Evolutionary conservation across 1,140 invertebrate genomes (phyloP).

Genomic region (Oncopodura yosiiana): DNA sequence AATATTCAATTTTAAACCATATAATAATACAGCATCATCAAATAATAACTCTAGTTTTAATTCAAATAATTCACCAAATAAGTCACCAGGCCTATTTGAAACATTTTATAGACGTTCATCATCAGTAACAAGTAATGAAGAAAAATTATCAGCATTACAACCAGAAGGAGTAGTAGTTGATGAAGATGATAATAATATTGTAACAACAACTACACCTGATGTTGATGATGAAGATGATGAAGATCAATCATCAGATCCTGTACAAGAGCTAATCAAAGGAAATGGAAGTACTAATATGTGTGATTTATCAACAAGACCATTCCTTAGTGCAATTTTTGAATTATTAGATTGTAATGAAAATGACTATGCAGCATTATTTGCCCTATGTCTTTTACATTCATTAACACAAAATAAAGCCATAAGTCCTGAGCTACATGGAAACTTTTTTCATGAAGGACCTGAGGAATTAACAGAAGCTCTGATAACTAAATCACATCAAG

Average conservation of each 20-base stretch:
- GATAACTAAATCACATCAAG: slow-evolving; percentile 20
- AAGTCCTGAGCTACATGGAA: slow-evolving; percentile 59
- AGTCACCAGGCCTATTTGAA: too few relatives aligned
- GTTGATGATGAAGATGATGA: slow-evolving; percentile 57
- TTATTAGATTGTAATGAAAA: slow-evolving; percentile 74
- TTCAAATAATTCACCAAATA: too few relatives aligned
- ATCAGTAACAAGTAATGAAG: too few relatives aligned
- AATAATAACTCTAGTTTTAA: not conserved
- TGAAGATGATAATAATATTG: slow-evolving; percentile 1
- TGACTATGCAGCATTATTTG: slow-evolving; percentile 87
- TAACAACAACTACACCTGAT: slow-evolving; percentile 27
- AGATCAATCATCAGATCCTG: slow-evolving; percentile 52
- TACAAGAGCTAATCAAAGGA: not conserved
- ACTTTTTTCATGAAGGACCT: slow-evolving; percentile 40
- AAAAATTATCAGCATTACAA: too few relatives aligned
- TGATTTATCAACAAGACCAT: slow-evolving; percentile 55
- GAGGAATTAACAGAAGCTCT: slow-evolving; percentile 27
- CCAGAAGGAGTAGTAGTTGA: not conserved
- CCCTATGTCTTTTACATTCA: slow-evolving; percentile 83
- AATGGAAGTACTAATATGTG: not conserved
- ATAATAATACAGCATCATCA: not conserved
- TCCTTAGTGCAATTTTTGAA: slow-evolving; percentile 76
- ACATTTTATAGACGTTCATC: too few relatives aligned
- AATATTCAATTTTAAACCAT: slow-evolving; percentile 22
- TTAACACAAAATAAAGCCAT: slow-evolving; percentile 86